Evolutionary conservation across 2,113 vertebrate genomes (phyloP), one percentile per base, ranked within the genome.

Genomic region (Sialia sialis): DNA sequence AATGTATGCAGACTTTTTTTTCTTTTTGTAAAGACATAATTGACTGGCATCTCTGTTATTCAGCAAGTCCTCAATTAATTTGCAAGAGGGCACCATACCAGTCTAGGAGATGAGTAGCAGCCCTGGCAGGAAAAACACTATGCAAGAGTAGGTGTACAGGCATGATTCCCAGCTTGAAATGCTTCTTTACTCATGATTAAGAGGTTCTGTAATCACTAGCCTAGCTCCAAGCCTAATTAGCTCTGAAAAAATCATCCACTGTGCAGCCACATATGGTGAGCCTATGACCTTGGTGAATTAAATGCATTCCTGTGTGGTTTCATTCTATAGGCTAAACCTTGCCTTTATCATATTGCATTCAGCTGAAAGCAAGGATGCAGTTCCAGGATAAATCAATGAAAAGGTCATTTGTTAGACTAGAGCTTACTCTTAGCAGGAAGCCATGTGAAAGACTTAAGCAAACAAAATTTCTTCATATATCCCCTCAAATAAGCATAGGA

Each of bases 141-240:
- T 30, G 7, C 7, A 51, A 55, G 39, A 75, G 21, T 58, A 90
- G 21, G 20, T 74, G 23, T 85, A 86, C 89, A 89, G 36, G 22
- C 82, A 83, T 51, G 43, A 83, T 80, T 95, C 72, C 67, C 86
- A 93, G 70, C 60, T 90, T 95, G 81, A 87, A 88, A 70, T 89
- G 20, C 19, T 63, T 79, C 55, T 92, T 94, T 78, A 63, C 36
- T 59, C 75, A 12, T 82, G 86, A 83, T 90, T 89, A 92, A 93
- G 52, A 81, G 80, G 69, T 41, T 90, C 36, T 67, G 25, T 87
- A 96, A 94, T 93, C 83, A 92, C 68, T 82, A 84, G 30, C 12
- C n/a, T 34, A 81, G 25, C 60, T 82, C 16, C 86, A 72, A 89
- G 64, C 30, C 36, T 62, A 91, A 84, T 93, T 92, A 94, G 25